phyloP scores from a whole-genome alignment of 1,140 invertebrate genomes.

The Drosophila repleta region DNA sequence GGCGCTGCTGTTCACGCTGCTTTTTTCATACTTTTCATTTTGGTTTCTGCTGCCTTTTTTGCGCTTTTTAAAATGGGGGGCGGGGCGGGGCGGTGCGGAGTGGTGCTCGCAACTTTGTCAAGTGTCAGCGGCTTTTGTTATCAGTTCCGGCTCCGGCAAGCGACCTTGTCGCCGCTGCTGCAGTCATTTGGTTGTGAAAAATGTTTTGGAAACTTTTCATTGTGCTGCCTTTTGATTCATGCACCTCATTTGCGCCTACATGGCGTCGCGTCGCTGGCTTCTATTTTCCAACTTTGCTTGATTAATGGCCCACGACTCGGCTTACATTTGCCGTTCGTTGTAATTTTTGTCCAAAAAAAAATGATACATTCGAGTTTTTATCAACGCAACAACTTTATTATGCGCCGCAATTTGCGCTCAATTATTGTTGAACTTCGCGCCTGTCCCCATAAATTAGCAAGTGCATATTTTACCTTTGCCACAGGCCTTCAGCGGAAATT shows the following conservation, averaged over 20 bases:
- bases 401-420: constrained; percentile 69
- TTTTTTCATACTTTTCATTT: constrained; percentile 12
- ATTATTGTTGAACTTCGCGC: constrained; percentile 58
- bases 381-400: constrained; percentile 71
- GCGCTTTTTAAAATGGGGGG: constrained; percentile 39
- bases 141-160: constrained; percentile 74
- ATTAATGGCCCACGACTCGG: constrained; percentile 69
- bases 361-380: constrained; percentile 59
- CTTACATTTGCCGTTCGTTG: constrained; percentile 20
- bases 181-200: constrained; percentile 68
- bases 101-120: constrained; percentile 80
- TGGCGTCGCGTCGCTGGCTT: constrained; percentile 26
- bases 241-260: constrained; percentile 65
- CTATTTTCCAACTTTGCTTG: constrained; percentile 59
- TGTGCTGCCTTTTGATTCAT: constrained; percentile 69
- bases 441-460: constrained; percentile 49
- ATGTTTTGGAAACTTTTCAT: constrained; percentile 72
- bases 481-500: neutral
- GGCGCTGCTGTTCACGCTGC: constrained; percentile 28
- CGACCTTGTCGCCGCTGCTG: constrained; percentile 52
- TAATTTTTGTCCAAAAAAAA: constrained; percentile 41
- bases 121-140: constrained; percentile 82
- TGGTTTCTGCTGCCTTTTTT: neutral
- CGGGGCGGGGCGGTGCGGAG: too few relatives aligned
- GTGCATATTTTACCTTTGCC: constrained; percentile 38